Conservation (phyloP, 1,140 invertebrate species). For the Leptoteleia sp. region DNA sequence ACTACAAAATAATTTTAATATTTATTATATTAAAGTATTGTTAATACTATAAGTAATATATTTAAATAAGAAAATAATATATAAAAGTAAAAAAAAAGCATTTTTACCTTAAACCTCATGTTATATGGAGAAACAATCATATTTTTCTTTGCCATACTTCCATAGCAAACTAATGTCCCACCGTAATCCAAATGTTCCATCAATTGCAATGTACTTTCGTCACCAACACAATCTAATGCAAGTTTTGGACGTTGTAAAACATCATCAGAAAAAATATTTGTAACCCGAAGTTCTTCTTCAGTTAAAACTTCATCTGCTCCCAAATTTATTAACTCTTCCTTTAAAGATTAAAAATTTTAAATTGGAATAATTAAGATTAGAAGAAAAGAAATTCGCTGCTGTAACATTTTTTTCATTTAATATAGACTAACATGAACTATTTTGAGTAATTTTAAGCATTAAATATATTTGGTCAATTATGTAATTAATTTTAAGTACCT, state of each 20-base stretch:
- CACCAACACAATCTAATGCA: conserved; percentile 97
- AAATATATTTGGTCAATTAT: too few species aligned
- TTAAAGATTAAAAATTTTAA: conserved; percentile 19
- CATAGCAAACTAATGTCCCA: conserved; percentile 95
- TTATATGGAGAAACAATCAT: conserved; percentile 89
- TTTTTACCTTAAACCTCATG: conserved; percentile 91
- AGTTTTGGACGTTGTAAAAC: conserved; percentile 87
- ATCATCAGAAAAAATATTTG: conserved; percentile 86
- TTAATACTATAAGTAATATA: too few species aligned
- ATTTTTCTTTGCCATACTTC: conserved; percentile 97
- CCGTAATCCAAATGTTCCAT: conserved; percentile 86
- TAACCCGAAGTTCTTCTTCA: conserved; percentile 90
- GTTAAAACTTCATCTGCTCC: conserved; percentile 94
- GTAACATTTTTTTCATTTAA: too few species aligned
- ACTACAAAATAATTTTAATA: too few species aligned
- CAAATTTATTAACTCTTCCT: conserved; percentile 85
- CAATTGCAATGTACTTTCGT: conserved; percentile 92
- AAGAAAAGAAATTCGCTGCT: too few species aligned
- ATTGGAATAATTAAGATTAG: too few species aligned
- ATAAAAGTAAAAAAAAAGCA: background rate
- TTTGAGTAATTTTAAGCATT: too few species aligned
- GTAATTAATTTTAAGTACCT: conserved; percentile 77
- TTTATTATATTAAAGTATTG: too few species aligned
- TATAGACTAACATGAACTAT: too few species aligned
- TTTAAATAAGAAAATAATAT: conserved; percentile 3